Base-by-base conservation (phyloP, 2,113 vertebrate species). In the Ifrita kowaldi region DNA sequence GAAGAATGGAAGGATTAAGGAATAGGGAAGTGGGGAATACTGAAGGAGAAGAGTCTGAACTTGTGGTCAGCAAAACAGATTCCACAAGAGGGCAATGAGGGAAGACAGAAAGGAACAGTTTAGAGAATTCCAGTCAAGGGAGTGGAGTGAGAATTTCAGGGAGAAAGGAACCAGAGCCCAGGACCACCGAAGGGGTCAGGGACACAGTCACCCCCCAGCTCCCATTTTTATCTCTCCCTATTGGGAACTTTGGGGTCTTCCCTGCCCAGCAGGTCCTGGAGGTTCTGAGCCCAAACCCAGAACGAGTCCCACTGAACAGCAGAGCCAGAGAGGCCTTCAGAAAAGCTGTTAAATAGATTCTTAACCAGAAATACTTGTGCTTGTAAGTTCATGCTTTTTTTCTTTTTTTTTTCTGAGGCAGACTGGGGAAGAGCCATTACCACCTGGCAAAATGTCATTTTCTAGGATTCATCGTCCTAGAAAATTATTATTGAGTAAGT, bases 301-400 rank as follows among this genome's bases (percentile, higher is more conserved):
- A 30, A 37, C 1, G 7, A 52, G 14, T 19, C 21, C 47, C 4
- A 2, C 32, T 49, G 67, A 76, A 35, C 20, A 65, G 41, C 74
- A 28, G 5, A 65, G 46, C 12, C 19, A 24, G 46, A 82, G 59
- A 41, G 24, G 28, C 62, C 79, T 75, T 44, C 86, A 62, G 46
- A 47, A 70, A 67, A 59, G 57, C 39, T 80, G 93, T 76, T 18
- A 28, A 59, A 55, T 6, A 11, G 17, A n/a, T 42, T 19, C 30
- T 69, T 76, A 52, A 86, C 13, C 56, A 81, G 32, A 89, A 84
- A 73, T 4, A 8, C 23, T 77, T 64, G 23, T 44, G 62, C n/a
- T 53, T 16, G 11, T 57, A 32, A 63, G 8, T 26, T 46, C 13
- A n/a, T 11, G 18, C 1, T 1, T 1, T 44, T 24, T 50, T 1